These are phyloP conservation scores for Hippopotamus amphibius DNA, from an alignment of 2,113 vertebrate species.

Conservation along the genomic window DNA sequence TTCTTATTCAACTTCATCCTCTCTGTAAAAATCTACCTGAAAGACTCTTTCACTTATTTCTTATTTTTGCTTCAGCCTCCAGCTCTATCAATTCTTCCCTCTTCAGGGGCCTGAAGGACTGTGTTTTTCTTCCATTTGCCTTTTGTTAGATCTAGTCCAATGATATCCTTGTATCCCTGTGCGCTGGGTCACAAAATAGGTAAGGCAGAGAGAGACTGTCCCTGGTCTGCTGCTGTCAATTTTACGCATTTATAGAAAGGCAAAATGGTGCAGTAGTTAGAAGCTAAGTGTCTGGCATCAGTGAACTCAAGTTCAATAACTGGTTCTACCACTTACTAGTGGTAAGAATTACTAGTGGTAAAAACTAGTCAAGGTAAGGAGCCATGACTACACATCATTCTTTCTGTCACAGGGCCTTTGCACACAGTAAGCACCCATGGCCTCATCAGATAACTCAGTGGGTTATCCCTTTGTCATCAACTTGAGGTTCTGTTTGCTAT, in stretches of 20 bases:
- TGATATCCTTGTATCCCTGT: not conserved
- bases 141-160: not conserved
- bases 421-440: not conserved
- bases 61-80: not conserved
- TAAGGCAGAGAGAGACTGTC: not conserved
- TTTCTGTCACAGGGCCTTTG: not conserved
- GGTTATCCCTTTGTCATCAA: not conserved
- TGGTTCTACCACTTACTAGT: not conserved
- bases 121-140: not conserved
- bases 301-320: not conserved
- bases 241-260: constrained; percentile 18
- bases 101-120: not conserved
- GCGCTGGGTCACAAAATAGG: not conserved
- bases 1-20: constrained; percentile 11
- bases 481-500: not conserved
- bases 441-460: not conserved
- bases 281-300: not conserved
- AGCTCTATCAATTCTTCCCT: not conserved
- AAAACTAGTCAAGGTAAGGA: not conserved
- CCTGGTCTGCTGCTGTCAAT: not conserved
- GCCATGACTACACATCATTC: not conserved
- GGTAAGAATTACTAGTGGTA: too few species aligned
- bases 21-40: not conserved
- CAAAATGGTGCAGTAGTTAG: not conserved
- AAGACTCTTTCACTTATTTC: not conserved